Evolutionary conservation across 2,888 invertebrate genomes (phyloP).

Genomic region (Yponomeuta plumbellus): DNA sequence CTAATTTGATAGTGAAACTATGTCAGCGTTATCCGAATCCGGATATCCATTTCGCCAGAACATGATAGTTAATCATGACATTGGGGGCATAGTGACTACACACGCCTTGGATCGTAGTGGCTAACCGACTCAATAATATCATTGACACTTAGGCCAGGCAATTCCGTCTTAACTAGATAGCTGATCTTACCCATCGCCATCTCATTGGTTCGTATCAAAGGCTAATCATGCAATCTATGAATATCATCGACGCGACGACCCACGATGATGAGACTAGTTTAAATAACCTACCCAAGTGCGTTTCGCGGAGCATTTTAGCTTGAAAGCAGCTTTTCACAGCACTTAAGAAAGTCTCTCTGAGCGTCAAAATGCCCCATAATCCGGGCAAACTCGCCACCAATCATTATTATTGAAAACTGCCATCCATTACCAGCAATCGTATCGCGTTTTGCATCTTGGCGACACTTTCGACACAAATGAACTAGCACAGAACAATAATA

Average conservation of each 20-base stretch:
- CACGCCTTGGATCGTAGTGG: neutral
- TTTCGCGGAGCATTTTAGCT: neutral
- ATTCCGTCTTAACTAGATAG: neutral
- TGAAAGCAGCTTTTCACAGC: neutral
- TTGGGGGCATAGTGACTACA: neutral
- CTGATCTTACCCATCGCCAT: neutral
- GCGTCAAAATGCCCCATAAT: neutral
- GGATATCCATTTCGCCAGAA: neutral
- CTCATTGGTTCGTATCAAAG: neutral
- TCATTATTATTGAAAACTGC: neutral
- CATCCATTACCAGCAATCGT: neutral
- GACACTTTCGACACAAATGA: neutral
- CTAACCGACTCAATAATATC: neutral
- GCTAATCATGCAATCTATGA: neutral
- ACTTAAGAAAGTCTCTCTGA: neutral
- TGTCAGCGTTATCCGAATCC: neutral
- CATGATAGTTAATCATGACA: neutral
- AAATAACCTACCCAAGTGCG: neutral
- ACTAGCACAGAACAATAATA: neutral
- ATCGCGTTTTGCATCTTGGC: constrained; percentile 4
- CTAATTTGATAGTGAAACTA: neutral
- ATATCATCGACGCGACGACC: neutral
- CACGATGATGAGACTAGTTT: neutral
- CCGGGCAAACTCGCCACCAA: neutral
- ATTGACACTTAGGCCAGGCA: neutral